Evolutionary conservation across 2,888 invertebrate species (phyloP).

Genomic region (Listrodromus nycthemerus): DNA sequence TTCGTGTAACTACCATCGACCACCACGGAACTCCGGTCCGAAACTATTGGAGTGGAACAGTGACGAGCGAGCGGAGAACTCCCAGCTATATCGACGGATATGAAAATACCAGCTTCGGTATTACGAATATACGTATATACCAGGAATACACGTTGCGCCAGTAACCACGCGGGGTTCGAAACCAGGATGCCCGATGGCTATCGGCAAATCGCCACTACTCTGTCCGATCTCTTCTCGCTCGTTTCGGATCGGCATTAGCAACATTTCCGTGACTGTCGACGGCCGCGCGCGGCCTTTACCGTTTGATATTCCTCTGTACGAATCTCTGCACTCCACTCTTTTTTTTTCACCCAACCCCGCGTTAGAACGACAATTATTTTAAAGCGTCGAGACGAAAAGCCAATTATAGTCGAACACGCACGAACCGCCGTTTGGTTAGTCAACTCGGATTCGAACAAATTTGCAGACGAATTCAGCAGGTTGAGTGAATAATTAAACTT

Average conservation of each 20-base stretch:
- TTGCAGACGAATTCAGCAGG: conserved; percentile 2
- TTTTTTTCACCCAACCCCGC: conserved; percentile 21
- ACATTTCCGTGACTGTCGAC: conserved; percentile 48
- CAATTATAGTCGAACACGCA: conserved; percentile 37
- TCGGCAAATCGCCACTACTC: conserved; percentile 50
- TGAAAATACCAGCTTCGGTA: conserved; percentile 68
- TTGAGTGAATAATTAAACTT: background rate
- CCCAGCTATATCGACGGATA: conserved; percentile 51
- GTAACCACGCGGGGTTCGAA: conserved; percentile 35
- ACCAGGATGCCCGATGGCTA: conserved; percentile 45
- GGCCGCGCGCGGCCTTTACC: conserved; percentile 9
- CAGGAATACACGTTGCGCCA: conserved; percentile 26
- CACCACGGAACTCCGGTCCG: conserved; percentile 13
- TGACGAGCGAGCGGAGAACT: conserved; percentile 42
- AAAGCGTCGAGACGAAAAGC: conserved; percentile 51
- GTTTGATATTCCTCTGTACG: conserved; percentile 21
- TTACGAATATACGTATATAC: conserved; percentile 49
- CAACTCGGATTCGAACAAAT: conserved; percentile 18
- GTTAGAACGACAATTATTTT: conserved; percentile 52
- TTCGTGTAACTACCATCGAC: conserved; percentile 50
- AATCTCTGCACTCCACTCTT: conserved; percentile 25
- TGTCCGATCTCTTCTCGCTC: conserved; percentile 29
- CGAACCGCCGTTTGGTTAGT: background rate
- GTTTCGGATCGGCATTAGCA: conserved; percentile 48
- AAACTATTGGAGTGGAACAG: conserved; percentile 57